Base-by-base conservation (phyloP, 2,113 vertebrate species). In the Galemys pyrenaicus region DNA sequence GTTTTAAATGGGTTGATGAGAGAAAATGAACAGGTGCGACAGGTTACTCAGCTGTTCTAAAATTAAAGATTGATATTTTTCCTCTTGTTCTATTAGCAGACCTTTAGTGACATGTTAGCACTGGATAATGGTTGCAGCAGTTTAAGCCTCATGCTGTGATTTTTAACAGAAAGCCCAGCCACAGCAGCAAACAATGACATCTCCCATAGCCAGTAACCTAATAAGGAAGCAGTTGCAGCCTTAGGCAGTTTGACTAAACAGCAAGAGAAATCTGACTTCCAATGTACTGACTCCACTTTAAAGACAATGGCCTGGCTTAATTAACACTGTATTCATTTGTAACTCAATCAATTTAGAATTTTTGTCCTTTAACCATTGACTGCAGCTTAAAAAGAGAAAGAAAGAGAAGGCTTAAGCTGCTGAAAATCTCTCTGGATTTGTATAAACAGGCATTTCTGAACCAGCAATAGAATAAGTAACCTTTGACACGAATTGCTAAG, bases 91-190 rank as follows among this genome's bases (percentile, higher is more conserved):
- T 97, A 94, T 97, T 97, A 98, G 98, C 94, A 94, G 87, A 97
- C 94, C 94, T 97, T 94, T 95, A 97, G 91, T 91, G 94, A 97
- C 97, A 95, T 6, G 91, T 92, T 96, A 97, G 97, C 95, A 95
- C 86, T 95, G 97, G 96, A 97, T 98, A 98, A 98, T 97, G 96
- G 96, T 96, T 96, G 86, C 89, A 95, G 83, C 80, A 91, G 91
- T 96, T 96, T 96, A 98, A 98, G 96, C 93, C 96, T 95, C 96
- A 97, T 41, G 98, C 97, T 98, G 98, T 95, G 96, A 98, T 95
- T 97, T 98, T 96, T 92, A 98, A 97, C 67, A 96, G 94, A 97
- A 98, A 97, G 95, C 91, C 87, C 74, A 71, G 96, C 83, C 87
- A 89, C 95, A 96, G 97, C 83, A 67, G 94, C 85, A 97, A 98